phyloP scores from a whole-genome alignment of 2,888 invertebrate species.

The Micropterix aruncella region DNA sequence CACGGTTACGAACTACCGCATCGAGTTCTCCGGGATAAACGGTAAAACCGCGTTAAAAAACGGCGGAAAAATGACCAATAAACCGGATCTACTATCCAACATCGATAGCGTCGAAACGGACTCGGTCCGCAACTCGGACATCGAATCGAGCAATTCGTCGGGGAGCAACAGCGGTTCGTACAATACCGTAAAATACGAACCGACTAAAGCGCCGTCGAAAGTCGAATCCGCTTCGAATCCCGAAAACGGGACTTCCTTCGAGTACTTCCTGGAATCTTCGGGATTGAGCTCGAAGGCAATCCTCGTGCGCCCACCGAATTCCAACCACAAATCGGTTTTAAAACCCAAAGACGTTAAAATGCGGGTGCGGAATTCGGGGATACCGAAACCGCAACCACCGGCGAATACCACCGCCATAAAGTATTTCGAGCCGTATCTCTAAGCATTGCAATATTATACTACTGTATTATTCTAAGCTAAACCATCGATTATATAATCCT shows the following conservation, averaged over 20 bases:
- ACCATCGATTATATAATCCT: too few relatives aligned
- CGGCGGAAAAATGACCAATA: slow-evolving; percentile 35
- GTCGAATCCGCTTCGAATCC: slow-evolving; percentile 22
- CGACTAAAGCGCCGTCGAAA: slow-evolving; percentile 25
- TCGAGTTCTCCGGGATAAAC: too few relatives aligned
- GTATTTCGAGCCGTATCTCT: slow-evolving; percentile 39
- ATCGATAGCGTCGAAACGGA: slow-evolving; percentile 41
- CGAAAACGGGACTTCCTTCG: slow-evolving; percentile 41
- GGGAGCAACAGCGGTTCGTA: slow-evolving; percentile 37
- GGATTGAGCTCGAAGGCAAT: slow-evolving; percentile 70
- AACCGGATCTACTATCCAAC: slow-evolving; percentile 38
- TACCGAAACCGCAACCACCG: slow-evolving; percentile 41
- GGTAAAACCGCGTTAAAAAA: slow-evolving; percentile 19
- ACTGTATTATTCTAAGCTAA: too few relatives aligned
- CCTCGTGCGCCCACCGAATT: slow-evolving; percentile 49
- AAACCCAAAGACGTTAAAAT: slow-evolving; percentile 69
- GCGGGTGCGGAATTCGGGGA: slow-evolving; percentile 49
- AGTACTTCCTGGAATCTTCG: slow-evolving; percentile 65
- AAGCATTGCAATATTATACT: slow-evolving; percentile 13
- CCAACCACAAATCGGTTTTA: slow-evolving; percentile 59
- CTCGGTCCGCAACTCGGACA: slow-evolving; percentile 52
- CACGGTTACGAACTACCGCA: slow-evolving; percentile 8
- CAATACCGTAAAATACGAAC: slow-evolving; percentile 33
- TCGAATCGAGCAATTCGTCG: slow-evolving; percentile 44
- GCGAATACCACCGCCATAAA: slow-evolving; percentile 40